Percentiles rank a stretch among this genome's conserved stretches.
Evolutionary conservation across 2,797 vertebrate genomes (phyloP).

Genomic region (Pampus argenteus): DNA sequence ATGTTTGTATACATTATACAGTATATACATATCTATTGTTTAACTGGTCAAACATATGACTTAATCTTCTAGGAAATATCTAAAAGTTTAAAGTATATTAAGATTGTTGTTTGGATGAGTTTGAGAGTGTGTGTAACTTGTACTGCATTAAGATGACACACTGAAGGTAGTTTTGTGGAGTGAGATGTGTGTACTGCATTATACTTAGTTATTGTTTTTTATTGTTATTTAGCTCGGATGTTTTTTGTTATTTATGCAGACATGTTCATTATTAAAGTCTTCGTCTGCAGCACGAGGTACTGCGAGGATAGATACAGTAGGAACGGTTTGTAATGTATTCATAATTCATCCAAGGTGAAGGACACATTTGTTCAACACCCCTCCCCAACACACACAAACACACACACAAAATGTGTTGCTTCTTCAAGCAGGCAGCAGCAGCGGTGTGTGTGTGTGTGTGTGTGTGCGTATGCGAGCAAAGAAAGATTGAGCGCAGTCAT

Average conservation of each 20-base stretch:
- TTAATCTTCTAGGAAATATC: too few species aligned
- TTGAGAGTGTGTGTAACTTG: neutral
- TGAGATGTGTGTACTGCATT: neutral
- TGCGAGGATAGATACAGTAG: conserved; percentile 69
- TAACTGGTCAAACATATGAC: neutral
- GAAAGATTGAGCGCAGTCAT: neutral
- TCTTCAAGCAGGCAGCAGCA: conserved; percentile 19
- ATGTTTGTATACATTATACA: neutral
- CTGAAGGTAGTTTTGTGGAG: neutral
- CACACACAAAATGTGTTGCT: conserved; percentile 28
- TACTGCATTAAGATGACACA: neutral
- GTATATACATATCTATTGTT: neutral
- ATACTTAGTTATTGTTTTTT: too few species aligned
- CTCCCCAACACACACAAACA: neutral
- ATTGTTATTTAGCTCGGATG: too few species aligned
- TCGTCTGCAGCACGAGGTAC: conserved; percentile 60
- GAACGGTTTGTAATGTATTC: conserved; percentile 65
- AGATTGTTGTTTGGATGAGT: neutral
- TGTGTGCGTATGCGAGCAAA: conserved; percentile 4
- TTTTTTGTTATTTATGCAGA: too few species aligned
- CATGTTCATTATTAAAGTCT: conserved; percentile 76
- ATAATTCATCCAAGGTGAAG: conserved; percentile 75
- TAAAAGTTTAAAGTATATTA: neutral
- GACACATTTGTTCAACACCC: conserved; percentile 61
- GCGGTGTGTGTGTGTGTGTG: conserved; percentile 11